These are phyloP conservation scores for Hetaerina titia DNA, from an alignment of 2,888 invertebrate species.

Conservation along the genomic window DNA sequence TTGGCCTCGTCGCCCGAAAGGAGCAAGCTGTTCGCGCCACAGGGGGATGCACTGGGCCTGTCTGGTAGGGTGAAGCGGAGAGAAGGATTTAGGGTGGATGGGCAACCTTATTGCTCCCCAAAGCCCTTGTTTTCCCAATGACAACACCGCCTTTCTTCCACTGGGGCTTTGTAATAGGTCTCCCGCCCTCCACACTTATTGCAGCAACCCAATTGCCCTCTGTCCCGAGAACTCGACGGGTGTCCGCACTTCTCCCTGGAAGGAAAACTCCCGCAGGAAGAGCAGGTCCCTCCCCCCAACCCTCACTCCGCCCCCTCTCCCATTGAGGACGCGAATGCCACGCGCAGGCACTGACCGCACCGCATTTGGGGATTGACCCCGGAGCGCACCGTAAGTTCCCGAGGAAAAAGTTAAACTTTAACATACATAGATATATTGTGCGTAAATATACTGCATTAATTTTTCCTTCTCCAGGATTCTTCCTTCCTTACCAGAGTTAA, in stretches of 20 bases:
- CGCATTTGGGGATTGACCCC: too few species aligned
- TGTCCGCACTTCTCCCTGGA: neutral
- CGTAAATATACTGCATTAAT: too few species aligned
- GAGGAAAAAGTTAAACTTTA: too few species aligned
- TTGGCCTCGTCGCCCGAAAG: neutral
- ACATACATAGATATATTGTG: too few species aligned
- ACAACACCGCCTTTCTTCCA: neutral
- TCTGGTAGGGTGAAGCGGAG: too few species aligned
- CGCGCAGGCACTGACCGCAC: too few species aligned
- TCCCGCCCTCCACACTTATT: neutral
- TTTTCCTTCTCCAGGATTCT: too few species aligned
- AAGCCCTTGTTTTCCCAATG: neutral
- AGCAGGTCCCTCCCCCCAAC: too few species aligned
- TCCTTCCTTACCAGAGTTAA: too few species aligned
- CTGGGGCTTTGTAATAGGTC: neutral
- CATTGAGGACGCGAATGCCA: too few species aligned
- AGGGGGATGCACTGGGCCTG: neutral
- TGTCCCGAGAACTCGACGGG: neutral
- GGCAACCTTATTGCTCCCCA: neutral
- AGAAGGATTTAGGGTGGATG: neutral
- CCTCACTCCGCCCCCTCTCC: too few species aligned
- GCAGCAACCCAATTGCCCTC: neutral
- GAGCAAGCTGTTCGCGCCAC: neutral
- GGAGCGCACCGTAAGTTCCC: too few species aligned
- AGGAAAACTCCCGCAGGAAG: neutral